Evolutionary conservation across 2,797 vertebrate species (phyloP).

Genomic region (Myioborus miniatus): DNA sequence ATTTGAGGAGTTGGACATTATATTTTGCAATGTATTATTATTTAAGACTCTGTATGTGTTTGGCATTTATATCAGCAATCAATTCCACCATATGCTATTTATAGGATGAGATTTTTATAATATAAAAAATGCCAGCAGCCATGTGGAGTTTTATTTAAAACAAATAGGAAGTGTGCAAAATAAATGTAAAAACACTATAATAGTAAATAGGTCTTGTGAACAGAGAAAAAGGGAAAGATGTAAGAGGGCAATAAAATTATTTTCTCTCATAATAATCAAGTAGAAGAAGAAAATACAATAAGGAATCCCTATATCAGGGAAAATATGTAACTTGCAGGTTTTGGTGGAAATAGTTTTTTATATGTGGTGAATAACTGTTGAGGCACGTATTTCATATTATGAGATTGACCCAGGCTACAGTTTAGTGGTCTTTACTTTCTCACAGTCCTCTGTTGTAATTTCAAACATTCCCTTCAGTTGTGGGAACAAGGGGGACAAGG

Average conservation of each 20-base stretch:
- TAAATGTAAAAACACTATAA: not conserved
- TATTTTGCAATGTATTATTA: not conserved
- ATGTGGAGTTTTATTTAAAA: not conserved
- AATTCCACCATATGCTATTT: not conserved
- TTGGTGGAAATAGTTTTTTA: not conserved
- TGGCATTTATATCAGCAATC: not conserved
- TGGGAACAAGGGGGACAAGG: not conserved
- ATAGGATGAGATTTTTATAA: not conserved
- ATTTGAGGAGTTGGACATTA: not conserved
- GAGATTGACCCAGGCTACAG: not conserved
- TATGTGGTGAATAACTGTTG: not conserved
- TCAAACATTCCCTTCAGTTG: not conserved
- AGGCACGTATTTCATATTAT: not conserved
- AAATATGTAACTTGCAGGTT: not conserved
- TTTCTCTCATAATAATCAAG: not conserved
- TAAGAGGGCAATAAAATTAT: not conserved
- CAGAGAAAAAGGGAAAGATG: not conserved
- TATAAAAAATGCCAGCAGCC: accelerated
- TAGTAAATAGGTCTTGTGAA: not conserved
- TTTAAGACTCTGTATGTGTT: not conserved
- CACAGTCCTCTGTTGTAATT: not conserved
- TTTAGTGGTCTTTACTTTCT: not conserved
- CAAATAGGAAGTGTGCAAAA: not conserved
- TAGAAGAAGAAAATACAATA: not conserved
- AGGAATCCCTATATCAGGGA: not conserved